phyloP scores from a whole-genome alignment of 2,113 vertebrate species.

The Engystomops pustulosus region DNA sequence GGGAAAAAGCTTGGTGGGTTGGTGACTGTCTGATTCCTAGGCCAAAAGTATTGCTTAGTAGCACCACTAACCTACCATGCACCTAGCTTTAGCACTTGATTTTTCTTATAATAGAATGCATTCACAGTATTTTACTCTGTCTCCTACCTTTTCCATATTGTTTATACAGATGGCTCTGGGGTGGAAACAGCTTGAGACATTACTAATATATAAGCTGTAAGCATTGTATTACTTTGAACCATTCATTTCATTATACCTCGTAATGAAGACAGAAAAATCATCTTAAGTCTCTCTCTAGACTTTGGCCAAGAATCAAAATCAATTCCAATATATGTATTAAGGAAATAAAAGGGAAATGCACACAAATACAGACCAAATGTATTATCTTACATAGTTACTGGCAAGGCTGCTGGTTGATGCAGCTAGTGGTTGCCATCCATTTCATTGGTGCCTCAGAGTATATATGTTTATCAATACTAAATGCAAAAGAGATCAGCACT shows the following conservation, averaged over 20 bases:
- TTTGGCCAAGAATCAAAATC: constrained; percentile 14
- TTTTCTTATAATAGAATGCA: no score
- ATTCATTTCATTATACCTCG: background rate
- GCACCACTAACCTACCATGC: no score
- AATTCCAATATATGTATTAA: background rate
- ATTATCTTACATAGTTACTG: background rate
- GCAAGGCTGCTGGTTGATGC: no score
- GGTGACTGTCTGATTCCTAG: no score
- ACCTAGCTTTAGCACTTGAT: no score
- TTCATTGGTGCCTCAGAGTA: background rate
- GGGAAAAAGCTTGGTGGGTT: no score
- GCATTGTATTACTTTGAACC: background rate
- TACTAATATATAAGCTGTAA: background rate
- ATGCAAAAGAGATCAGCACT: background rate
- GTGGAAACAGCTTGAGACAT: background rate
- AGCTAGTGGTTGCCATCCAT: background rate
- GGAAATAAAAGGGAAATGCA: constrained; percentile 11
- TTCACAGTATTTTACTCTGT: no score
- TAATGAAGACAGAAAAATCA: background rate
- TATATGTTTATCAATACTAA: background rate
- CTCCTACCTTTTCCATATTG: no score
- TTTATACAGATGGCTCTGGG: background rate
- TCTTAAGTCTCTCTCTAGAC: background rate
- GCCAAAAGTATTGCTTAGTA: no score
- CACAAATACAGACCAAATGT: background rate